Evolutionary conservation across 2,797 vertebrate genomes (phyloP).

Genomic region (Onychomys arenicola): DNA sequence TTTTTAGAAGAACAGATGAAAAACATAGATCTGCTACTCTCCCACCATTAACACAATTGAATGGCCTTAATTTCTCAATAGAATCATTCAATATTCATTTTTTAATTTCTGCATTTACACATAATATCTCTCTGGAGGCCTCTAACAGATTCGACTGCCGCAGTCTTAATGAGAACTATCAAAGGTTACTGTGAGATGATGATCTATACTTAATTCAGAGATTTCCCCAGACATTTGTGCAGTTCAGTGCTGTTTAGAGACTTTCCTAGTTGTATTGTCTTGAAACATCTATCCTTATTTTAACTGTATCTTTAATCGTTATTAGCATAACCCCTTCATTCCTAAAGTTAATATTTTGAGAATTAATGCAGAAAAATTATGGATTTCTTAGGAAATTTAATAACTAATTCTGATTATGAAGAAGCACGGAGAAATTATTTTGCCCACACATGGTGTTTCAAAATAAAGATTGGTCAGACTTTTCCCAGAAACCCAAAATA

Average conservation of each 20-base stretch:
- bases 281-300: constrained; percentile 80
- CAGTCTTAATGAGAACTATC: constrained; percentile 88
- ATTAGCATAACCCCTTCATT: constrained; percentile 81
- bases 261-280: constrained; percentile 82
- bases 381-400: constrained; percentile 64
- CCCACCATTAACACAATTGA: constrained; percentile 84
- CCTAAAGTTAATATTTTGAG: constrained; percentile 75
- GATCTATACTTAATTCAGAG: constrained; percentile 87
- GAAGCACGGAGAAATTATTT: constrained; percentile 49
- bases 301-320: constrained; percentile 84
- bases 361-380: constrained; percentile 70
- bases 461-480: background rate
- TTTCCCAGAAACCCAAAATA: constrained; percentile 7
- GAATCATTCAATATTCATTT: constrained; percentile 89
- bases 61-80: constrained; percentile 87
- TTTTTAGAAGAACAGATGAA: constrained; percentile 83
- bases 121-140: constrained; percentile 86
- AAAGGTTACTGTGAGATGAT: constrained; percentile 87
- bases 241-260: constrained; percentile 82
- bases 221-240: constrained; percentile 84
- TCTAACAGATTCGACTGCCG: constrained; percentile 84
- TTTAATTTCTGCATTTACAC: constrained; percentile 88
- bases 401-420: constrained; percentile 58
- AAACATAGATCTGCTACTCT: constrained; percentile 84
- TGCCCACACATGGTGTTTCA: background rate